These are phyloP conservation scores for Calephelis nemesis DNA, from an alignment of 1,140 invertebrate species.

Conservation along the genomic window DNA sequence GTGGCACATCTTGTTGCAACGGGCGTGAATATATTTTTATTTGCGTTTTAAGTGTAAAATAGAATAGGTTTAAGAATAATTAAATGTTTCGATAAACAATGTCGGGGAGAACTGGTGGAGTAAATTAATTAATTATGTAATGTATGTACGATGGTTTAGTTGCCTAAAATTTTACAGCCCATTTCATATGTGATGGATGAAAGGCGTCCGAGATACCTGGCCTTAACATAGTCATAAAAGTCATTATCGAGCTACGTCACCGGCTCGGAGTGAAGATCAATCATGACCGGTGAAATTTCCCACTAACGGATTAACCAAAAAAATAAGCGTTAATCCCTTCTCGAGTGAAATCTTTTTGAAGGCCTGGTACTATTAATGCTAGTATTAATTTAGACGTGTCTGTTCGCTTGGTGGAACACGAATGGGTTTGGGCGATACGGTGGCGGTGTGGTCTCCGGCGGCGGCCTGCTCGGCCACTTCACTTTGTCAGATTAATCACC, in stretches of 20 bases:
- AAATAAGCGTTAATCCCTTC: constrained; percentile 58
- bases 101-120: not conserved
- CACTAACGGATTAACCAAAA: constrained; percentile 61
- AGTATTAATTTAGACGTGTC: constrained; percentile 45
- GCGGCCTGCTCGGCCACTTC: constrained; percentile 45
- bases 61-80: too few relatives aligned
- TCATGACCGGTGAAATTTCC: constrained; percentile 44
- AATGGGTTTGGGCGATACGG: constrained; percentile 30
- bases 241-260: constrained; percentile 34
- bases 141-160: constrained; percentile 3
- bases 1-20: too few relatives aligned
- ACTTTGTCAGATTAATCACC: constrained; percentile 69
- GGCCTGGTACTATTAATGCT: constrained; percentile 53
- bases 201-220: constrained; percentile 23
- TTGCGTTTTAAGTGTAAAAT: too few relatives aligned
- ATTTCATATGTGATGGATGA: constrained; percentile 26
- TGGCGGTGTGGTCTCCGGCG: constrained; percentile 49
- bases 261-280: constrained; percentile 34
- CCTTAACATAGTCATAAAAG: constrained; percentile 29
- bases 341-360: constrained; percentile 62
- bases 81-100: too few relatives aligned
- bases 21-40: too few relatives aligned
- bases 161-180: constrained; percentile 8
- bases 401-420: constrained; percentile 33
- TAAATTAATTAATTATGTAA: constrained; percentile 3